Conservation (phyloP, 2,113 vertebrate species). For the Ctenodactylus gundi region DNA sequence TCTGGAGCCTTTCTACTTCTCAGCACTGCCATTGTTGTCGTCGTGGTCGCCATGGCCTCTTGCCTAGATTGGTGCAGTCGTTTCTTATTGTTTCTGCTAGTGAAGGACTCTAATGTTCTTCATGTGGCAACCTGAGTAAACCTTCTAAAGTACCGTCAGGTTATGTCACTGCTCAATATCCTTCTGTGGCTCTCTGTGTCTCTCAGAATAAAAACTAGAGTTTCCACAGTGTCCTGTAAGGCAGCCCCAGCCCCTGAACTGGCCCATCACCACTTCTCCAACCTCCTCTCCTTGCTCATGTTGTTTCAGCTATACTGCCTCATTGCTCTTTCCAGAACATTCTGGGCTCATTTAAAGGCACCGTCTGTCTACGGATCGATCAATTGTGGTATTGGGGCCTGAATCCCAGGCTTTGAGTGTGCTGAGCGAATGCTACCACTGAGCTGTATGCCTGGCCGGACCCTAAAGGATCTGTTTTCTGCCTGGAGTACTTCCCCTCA, state of each 20-base stretch:
- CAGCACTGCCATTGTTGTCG: background rate
- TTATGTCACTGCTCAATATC: background rate
- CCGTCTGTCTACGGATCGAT: background rate
- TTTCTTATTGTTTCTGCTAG: background rate
- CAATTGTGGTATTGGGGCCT: background rate
- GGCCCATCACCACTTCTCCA: background rate
- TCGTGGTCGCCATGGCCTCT: background rate
- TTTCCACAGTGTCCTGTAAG: background rate
- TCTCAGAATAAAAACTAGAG: background rate
- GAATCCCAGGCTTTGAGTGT: background rate
- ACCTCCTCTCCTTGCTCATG: background rate
- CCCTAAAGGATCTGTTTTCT: background rate
- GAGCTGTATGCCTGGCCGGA: background rate
- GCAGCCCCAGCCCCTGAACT: too few relatives aligned
- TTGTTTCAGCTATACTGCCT: background rate
- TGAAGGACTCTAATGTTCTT: background rate
- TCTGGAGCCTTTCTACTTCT: background rate
- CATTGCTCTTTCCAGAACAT: background rate
- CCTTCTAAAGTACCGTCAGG: background rate
- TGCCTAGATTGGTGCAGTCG: background rate
- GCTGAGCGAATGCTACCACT: background rate
- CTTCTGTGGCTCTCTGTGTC: background rate
- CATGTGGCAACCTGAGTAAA: background rate
- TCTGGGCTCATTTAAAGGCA: background rate
- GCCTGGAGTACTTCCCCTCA: background rate